These are phyloP conservation scores for Ganaspis sp. DNA, from an alignment of 1,140 invertebrate genomes.

Conservation along the genomic window DNA sequence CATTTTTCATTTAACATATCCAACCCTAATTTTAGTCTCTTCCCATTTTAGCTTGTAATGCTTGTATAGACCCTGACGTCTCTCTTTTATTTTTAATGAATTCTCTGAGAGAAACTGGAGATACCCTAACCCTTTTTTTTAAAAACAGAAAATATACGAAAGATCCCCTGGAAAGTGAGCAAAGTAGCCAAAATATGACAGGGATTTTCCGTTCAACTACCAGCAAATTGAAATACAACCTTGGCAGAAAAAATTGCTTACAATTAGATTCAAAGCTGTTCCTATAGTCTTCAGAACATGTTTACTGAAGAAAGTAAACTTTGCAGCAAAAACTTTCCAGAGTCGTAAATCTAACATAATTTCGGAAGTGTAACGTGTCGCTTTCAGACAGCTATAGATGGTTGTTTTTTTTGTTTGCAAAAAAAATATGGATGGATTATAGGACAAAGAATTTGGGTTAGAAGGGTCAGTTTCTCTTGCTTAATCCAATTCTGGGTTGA, in stretches of 20 bases:
- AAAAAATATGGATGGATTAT: not conserved
- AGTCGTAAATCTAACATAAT: not conserved
- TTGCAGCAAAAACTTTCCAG: not conserved
- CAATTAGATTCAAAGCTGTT: not conserved
- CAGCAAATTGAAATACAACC: not conserved
- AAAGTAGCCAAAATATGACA: not conserved
- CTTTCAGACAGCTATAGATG: not conserved
- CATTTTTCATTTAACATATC: constrained; percentile 6
- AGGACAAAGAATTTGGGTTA: constrained; percentile 4
- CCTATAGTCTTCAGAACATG: not conserved
- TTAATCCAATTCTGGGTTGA: not conserved
- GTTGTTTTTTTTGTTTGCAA: not conserved
- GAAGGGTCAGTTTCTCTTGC: not conserved
- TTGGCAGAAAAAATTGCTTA: not conserved
- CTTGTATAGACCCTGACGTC: not conserved
- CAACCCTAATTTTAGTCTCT: constrained; percentile 6
- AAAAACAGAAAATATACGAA: not conserved
- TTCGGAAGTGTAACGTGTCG: not conserved
- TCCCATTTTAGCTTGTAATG: constrained; percentile 1
- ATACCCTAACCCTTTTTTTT: constrained; percentile 13
- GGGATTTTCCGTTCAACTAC: constrained; percentile 10
- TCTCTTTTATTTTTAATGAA: constrained; percentile 19
- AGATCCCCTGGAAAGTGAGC: constrained; percentile 5
- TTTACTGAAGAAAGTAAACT: not conserved
- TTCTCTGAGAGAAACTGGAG: not conserved